A percentile compares a stretch with the other conserved stretches of the same genome.
Evolutionary conservation across 2,113 vertebrate genomes (phyloP).

Genomic region (Macrotus californicus): DNA sequence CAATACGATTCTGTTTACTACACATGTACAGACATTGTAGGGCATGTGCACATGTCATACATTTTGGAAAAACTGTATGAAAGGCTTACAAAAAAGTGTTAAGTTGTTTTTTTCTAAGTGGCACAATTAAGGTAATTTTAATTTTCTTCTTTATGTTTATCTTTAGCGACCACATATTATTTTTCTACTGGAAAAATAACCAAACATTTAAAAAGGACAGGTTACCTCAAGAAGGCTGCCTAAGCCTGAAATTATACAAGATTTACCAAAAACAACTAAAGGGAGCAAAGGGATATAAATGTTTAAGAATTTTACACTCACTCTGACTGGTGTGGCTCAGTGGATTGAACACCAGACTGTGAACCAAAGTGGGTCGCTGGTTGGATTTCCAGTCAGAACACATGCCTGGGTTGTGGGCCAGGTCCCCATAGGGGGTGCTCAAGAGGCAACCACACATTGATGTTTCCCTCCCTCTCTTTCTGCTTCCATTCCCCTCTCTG

Average conservation of each 20-base stretch:
- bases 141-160: neutral
- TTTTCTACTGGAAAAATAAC: neutral
- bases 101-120: neutral
- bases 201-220: neutral
- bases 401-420: too few relatives aligned
- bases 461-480: too few relatives aligned
- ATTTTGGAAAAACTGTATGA: neutral
- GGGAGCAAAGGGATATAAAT: neutral
- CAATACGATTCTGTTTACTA: too few relatives aligned
- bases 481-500: too few relatives aligned
- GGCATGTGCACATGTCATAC: neutral
- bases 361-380: too few relatives aligned
- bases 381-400: too few relatives aligned
- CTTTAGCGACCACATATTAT: neutral
- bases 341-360: too few relatives aligned
- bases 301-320: neutral
- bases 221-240: neutral
- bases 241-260: neutral
- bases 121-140: neutral
- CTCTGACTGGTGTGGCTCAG: too few relatives aligned
- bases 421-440: too few relatives aligned
- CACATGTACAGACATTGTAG: too few relatives aligned
- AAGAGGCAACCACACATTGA: too few relatives aligned
- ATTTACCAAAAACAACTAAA: neutral
- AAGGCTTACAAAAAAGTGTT: neutral